Evolutionary conservation across 1,140 invertebrate genomes (phyloP), one percentile per base, ranked within the genome.

Genomic region (Lanistes nyassanus): DNA sequence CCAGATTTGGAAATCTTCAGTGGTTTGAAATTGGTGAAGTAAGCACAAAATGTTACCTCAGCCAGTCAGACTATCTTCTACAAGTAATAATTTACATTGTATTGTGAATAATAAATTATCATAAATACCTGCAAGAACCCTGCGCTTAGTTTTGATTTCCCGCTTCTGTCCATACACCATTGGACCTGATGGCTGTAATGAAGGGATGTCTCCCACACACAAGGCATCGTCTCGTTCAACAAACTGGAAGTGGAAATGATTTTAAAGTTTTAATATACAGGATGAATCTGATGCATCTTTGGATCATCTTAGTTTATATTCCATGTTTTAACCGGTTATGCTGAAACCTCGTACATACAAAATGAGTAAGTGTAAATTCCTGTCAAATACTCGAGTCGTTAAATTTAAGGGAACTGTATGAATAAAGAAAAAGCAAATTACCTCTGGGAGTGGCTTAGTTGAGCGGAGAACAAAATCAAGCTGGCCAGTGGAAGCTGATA

Each of bases 101-200:
- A n/a, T n/a, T n/a, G n/a, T n/a, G n/a, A n/a, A n/a, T n/a, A n/a
- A n/a, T n/a, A n/a, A n/a, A n/a, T n/a, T n/a, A n/a, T n/a, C n/a
- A n/a, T n/a, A n/a, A n/a, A 34, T 91, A 93, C 93, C 95, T 85
- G 95, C 94, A 81, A 95, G 92, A 89, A 92, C 93, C 23, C 92
- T 92, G 7, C 92, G 92, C 88, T 93, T 93, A 82, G 91, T 89
- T n/a, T 51, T 74, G 77, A 91, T 85, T 47, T 90, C 85, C 47
- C 82, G 79, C 29, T 60, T 76, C 79, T 92, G 92, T 60, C 92
- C 92, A 62, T 92, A 79, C 68, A 87, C 88, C 79, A 89, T 84
- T 0, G 94, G 93, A 85, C 92, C 89, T 83, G 91, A 91, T 42
- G 90, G 88, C 77, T 91, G 91, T 71, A 89, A 78, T 60, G 92